Percentiles rank a stretch among this genome's conserved stretches.
Conservation (phyloP, 2,113 vertebrate genomes). For the Thunnus maccoyii region DNA sequence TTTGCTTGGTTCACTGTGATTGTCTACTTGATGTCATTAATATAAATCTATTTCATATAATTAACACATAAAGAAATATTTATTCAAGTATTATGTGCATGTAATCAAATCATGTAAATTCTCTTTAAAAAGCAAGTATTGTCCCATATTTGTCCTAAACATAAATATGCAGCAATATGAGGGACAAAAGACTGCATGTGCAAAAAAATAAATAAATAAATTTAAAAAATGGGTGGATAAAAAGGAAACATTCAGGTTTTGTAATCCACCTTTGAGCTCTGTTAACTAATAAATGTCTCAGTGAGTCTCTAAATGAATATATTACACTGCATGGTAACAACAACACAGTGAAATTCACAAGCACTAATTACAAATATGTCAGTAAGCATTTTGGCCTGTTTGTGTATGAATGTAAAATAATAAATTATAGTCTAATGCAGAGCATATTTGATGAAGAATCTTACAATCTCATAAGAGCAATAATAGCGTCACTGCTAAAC, state of each 20-base stretch:
- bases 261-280: background rate
- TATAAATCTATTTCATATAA: no score
- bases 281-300: background rate
- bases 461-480: background rate
- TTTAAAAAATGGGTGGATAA: background rate
- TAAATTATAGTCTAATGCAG: background rate
- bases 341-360: background rate
- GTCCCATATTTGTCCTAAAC: background rate
- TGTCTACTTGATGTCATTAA: background rate
- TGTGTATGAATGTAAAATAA: background rate
- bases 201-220: background rate
- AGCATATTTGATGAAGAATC: background rate
- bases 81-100: no score
- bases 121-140: background rate
- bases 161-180: background rate
- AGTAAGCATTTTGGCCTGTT: background rate
- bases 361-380: background rate
- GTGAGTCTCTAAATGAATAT: background rate
- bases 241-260: background rate
- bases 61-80: no score
- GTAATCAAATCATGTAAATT: background rate
- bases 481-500: background rate
- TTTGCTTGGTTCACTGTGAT: constrained; percentile 14
- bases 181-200: background rate
- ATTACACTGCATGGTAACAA: background rate